Base-by-base conservation (phyloP, 2,888 invertebrate genomes). In the Yponomeuta plumbellus region DNA sequence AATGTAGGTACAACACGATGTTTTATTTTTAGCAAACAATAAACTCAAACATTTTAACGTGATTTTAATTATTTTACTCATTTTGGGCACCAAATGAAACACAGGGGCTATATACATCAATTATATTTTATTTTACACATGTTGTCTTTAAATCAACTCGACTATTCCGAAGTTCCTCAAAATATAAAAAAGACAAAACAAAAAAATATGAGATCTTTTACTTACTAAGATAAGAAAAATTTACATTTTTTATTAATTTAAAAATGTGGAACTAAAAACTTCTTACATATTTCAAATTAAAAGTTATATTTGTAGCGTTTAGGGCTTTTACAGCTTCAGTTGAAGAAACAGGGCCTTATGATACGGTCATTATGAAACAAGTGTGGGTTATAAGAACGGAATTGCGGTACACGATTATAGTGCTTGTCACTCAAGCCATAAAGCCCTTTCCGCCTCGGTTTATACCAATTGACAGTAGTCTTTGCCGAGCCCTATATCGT, bases 91-190 rank as follows among this genome's bases (percentile, higher is more conserved):
- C 22, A 69, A 85, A 84, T 84, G 74, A 86, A 86, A 88, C 83
- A 75, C 78, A 73, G 71, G 69, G 73, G 70, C 71, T 89, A 89
- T 89, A 88, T 91, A 91, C 91, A 91, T 91, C 90, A 89, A 91
- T 91, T 61, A 90, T 90, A 88, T 88, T 90, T 89, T 90, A 90
- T 88, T 90, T 90, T 91, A 90, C 90, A 90, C 86, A 88, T 86
- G 88, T 90, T 90, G 90, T 90, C 90, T 91, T 91, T 89, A 89
- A 89, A 88, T 89, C 90, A 88, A 90, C 88, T 89, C 88, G 86
- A 88, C 88, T 88, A 85, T 84, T 86, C 85, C 85, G 84, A 85
- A 86, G 87, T 88, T 90, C 85, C 84, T 91, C 91, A 89, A 90
- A 91, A 89, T 90, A 89, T 90, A 90, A 91, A 90, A 90, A 89